A percentile compares a stretch with the other conserved stretches of the same genome.
Evolutionary conservation across 2,888 invertebrate genomes (phyloP).

Genomic region (Andrena hattorfiana): DNA sequence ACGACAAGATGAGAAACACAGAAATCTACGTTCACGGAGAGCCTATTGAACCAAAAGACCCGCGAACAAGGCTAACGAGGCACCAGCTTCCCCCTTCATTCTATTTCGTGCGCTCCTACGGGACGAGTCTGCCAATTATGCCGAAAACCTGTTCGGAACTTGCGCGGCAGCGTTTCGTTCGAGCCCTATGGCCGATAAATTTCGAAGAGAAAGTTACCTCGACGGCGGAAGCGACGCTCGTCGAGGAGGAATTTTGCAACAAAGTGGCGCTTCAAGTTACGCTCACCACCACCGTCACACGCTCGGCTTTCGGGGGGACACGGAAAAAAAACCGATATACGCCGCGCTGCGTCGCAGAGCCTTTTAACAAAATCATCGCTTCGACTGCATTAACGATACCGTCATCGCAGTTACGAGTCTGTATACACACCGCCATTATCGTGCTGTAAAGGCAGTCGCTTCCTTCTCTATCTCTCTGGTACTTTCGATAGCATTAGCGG

Average conservation of each 20-base stretch:
- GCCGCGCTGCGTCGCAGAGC: background rate
- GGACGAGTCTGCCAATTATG: slow-evolving; percentile 23
- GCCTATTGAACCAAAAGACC: slow-evolving; percentile 2
- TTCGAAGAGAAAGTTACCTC: slow-evolving; percentile 28
- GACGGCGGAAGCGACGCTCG: background rate
- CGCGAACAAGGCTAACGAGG: slow-evolving; percentile 43
- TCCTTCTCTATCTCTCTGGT: background rate
- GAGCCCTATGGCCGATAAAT: slow-evolving; percentile 11
- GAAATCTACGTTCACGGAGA: slow-evolving; percentile 1
- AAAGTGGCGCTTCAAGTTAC: background rate
- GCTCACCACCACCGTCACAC: background rate
- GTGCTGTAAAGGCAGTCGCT: background rate
- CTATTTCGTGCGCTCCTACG: slow-evolving; percentile 3
- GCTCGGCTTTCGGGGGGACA: background rate
- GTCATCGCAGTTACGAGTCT: slow-evolving; percentile 33
- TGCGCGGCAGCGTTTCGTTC: background rate
- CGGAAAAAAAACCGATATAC: background rate
- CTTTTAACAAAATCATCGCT: slow-evolving; percentile 34
- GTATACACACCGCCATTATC: slow-evolving; percentile 20
- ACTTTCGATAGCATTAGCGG: slow-evolving; percentile 55
- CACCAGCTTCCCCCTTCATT: slow-evolving; percentile 43
- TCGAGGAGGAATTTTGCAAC: background rate
- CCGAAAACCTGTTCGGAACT: slow-evolving; percentile 54
- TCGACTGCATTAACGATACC: slow-evolving; percentile 16
- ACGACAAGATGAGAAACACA: slow-evolving; percentile 14